Conservation (phyloP, 2,113 vertebrate genomes). For the Antigone vipio region DNA sequence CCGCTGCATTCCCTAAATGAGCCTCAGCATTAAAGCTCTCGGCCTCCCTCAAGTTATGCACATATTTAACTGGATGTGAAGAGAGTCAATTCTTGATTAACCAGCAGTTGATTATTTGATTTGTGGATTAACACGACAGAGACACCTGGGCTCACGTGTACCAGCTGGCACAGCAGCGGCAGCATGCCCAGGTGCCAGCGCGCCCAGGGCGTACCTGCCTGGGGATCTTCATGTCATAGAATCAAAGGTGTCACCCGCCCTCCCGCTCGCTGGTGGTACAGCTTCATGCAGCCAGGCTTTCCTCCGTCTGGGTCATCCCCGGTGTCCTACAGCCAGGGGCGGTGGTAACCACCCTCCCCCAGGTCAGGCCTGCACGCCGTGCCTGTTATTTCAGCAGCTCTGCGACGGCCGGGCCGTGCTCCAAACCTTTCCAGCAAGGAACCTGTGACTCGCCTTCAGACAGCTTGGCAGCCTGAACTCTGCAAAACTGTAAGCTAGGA, state of each 20-base stretch:
- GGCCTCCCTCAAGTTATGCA: not conserved
- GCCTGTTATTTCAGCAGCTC: not conserved
- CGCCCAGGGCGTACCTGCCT: rapidly evolving
- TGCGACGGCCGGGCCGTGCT: not conserved
- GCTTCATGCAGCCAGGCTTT: not conserved
- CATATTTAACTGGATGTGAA: not conserved
- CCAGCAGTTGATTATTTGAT: not conserved
- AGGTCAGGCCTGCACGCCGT: rapidly evolving
- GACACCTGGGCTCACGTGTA: not conserved
- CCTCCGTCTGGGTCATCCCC: not conserved
- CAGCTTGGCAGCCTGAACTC: not conserved
- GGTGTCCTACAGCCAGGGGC: rapidly evolving
- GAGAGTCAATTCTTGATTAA: not conserved
- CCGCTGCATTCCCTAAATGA: rapidly evolving
- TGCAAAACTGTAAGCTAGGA: not conserved
- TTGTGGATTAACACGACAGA: not conserved
- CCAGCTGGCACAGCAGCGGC: not conserved
- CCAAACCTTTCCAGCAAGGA: not conserved
- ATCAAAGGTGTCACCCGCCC: rapidly evolving
- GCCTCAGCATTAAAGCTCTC: not conserved
- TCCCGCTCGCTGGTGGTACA: not conserved
- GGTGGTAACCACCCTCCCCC: not conserved
- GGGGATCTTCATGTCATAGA: rapidly evolving
- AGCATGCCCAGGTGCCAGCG: rapidly evolving
- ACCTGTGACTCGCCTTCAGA: not conserved